Evolutionary conservation across 2,888 invertebrate genomes (phyloP), one percentile per base, ranked within the genome.

Genomic region (Cephus nigrinus): DNA sequence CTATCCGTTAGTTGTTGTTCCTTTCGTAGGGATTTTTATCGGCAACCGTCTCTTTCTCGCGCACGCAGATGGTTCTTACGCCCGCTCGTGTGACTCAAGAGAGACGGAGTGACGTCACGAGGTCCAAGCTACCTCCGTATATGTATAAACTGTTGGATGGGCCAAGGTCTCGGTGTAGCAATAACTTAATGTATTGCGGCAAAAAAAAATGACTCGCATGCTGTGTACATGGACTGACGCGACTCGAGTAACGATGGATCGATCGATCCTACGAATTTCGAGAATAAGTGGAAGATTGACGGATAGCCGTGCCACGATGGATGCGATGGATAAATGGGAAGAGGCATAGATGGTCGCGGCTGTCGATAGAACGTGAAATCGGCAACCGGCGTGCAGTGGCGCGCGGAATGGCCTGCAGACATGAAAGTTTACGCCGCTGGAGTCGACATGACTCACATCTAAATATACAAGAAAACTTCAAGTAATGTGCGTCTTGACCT

Each of bases 91-190:
- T 88, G 89, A 88, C 82, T 87, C 88, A 88, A 84, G 80, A 85
- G 85, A 86, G 85, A 82, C 82, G 78, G 77, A 81, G 85, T 90
- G 89, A 90, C 89, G 88, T 90, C 90, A 90, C 84, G 80, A 80
- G 78, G 85, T 82, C 83, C 87, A 83, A 84, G 84, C 85, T 81
- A 88, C 84, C 85, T 87, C 90, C 90, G 90, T 89, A 90, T 89
- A 90, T 87, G 90, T 89, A 89, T 89, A 88, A 89, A 86, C 84
- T 85, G 81, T 36, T 73, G 83, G 86, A 88, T 89, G 88, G 87
- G 82, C 87, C 89, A 88, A 89, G 88, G 88, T 82, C 80, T n/a
- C 79, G 83, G 84, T 87, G 85, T 86, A 82, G 86, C 82, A 87
- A 88, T 83, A 82, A 40, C 40, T 40, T 15, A 5, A 40, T 5